Evolutionary conservation across 2,797 vertebrate genomes (phyloP).

Genomic region (Acomys russatus): DNA sequence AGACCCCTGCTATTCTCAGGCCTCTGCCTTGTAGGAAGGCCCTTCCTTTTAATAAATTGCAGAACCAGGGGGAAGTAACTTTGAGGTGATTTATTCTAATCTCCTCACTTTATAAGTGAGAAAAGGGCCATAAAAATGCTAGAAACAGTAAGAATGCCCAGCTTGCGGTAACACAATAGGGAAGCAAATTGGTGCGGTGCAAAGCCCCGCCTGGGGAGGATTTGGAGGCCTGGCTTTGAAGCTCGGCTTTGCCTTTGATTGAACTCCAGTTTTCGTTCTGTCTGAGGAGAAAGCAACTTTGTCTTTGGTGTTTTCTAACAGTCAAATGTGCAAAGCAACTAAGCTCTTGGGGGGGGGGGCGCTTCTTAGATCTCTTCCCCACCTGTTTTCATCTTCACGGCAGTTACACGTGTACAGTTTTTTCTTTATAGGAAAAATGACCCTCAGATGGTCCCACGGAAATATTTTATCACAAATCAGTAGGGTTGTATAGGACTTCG

Average conservation of each 20-base stretch:
- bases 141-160: slow-evolving; percentile 25
- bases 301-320: not conserved
- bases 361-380: not conserved
- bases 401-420: not conserved
- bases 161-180: not conserved
- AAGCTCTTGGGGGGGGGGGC: not conserved
- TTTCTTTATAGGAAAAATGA: slow-evolving; percentile 4
- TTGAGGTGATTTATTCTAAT: slow-evolving; percentile 70
- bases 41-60: slow-evolving; percentile 72
- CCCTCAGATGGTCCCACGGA: not conserved
- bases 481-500: not conserved
- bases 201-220: not conserved
- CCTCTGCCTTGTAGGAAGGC: slow-evolving; percentile 32
- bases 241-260: not conserved
- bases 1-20: slow-evolving; percentile 64
- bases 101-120: slow-evolving; percentile 70
- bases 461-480: not conserved
- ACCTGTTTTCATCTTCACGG: not conserved
- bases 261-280: not conserved
- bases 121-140: slow-evolving; percentile 61
- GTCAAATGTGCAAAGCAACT: not conserved
- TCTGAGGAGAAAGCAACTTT: not conserved
- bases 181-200: slow-evolving; percentile 43
- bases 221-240: slow-evolving; percentile 12
- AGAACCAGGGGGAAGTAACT: slow-evolving; percentile 67